Percentiles rank a stretch among this genome's conserved stretches.
Conservation (phyloP, 2,797 vertebrate genomes). For the Nasua narica region DNA sequence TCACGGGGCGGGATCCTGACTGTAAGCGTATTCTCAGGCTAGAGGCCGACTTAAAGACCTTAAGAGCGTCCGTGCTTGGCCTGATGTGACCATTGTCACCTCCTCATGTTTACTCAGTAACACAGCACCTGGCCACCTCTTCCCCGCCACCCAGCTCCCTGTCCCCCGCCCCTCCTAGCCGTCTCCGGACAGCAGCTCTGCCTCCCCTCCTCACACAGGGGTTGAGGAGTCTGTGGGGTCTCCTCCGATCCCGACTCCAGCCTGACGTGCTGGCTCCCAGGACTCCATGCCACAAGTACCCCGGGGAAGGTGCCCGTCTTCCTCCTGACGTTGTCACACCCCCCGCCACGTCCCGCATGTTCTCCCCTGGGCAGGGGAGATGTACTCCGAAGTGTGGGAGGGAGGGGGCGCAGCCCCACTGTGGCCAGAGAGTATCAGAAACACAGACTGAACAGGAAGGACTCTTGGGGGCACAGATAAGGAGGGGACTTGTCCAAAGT, state of each 20-base stretch:
- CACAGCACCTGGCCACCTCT: neutral
- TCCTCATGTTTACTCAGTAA: neutral
- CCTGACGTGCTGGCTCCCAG: neutral
- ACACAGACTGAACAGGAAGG: neutral
- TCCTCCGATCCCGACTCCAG: neutral
- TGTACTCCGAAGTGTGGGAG: neutral
- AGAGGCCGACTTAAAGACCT: neutral
- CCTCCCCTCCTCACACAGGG: neutral
- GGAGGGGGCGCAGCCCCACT: neutral
- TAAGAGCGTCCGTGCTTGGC: neutral
- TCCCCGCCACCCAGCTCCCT: neutral
- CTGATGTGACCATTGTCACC: neutral
- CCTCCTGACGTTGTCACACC: neutral
- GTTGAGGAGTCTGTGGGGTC: neutral
- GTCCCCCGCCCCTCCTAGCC: neutral
- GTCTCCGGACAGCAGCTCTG: neutral
- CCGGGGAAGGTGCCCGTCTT: neutral
- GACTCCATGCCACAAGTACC: neutral
- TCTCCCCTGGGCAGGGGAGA: neutral
- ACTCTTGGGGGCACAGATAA: neutral
- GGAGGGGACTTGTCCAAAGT: neutral
- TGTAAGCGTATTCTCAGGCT: neutral
- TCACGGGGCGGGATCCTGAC: accelerated
- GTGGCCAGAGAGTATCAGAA: neutral
- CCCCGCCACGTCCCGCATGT: neutral